Evolutionary conservation across 2,888 invertebrate genomes (phyloP), one percentile per base, ranked within the genome.

Genomic region (Microctonus brassicae): DNA sequence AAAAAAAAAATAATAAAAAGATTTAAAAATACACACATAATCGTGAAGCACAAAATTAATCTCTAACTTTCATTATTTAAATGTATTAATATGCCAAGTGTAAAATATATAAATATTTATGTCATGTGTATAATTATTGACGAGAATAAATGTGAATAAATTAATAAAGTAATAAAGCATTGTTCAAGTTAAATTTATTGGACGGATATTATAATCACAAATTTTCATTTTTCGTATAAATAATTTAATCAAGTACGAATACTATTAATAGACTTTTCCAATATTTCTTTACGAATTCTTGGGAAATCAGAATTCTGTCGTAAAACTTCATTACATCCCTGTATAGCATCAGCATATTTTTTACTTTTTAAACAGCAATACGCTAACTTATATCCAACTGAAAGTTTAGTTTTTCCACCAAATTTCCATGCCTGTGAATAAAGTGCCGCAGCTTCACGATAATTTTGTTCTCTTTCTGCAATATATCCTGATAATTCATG

Each of bases 311-410:
- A 96, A 86, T 94, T 94, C 29, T 91, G 89, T 77, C 91, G 92
- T 52, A 97, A 87, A 10, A 98, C 94, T 81, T 95, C 92, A 77
- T 97, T 94, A 76, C 96, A 96, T 0, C 95, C 93, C 77, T 97
- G 95, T 73, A 99, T 96, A 20, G 98, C 97, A 81, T 97, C 96
- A 0, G 97, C 96, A 87, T 93, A 94, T 71, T 90, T 90, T 87
- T 97, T 97, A 11, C 94, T 93, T 84, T 98, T 99, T 88, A 98
- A 91, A 81, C 95, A 93, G 78, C 95, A 95, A 85, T 95, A 96
- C 0, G 97, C 97, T 33, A 99, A 89, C 87, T 97, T 98, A 87
- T 95, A 98, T 0, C 98, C 98, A 47, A 98, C 91, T 0, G 93
- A 91, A 0, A 97, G 93, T 83, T 97, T 97, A 2, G 91, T 91